Evolutionary conservation across 2,797 vertebrate genomes (phyloP).

Genomic region (Sebastes oblongus): DNA sequence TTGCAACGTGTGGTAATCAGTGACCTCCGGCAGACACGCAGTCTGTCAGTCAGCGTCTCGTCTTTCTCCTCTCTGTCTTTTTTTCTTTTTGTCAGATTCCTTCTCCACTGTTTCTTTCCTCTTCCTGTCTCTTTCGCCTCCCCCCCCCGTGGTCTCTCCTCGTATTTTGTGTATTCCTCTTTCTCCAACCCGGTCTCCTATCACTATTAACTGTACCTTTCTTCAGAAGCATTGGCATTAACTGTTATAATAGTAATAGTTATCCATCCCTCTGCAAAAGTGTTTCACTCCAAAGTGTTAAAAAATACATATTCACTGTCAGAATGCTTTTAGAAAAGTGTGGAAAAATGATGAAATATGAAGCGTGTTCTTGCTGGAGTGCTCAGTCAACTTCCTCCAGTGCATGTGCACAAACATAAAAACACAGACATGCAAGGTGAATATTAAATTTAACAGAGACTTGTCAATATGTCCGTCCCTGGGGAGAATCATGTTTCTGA

Average conservation of each 20-base stretch:
- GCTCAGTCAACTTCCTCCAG: not conserved
- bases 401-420: conserved; percentile 8
- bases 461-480: conserved; percentile 11
- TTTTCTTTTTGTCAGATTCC: not conserved
- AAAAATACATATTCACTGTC: not conserved
- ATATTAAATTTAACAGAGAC: conserved; percentile 13
- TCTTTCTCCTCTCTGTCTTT: not conserved
- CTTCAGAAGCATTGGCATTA: not conserved
- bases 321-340: conserved; percentile 3
- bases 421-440: not conserved
- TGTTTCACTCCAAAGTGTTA: not conserved
- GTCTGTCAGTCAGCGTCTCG: conserved; percentile 9
- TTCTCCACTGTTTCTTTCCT: not conserved
- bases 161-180: not conserved
- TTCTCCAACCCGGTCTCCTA: not conserved
- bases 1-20: conserved; percentile 25
- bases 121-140: not conserved
- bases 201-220: too few species aligned
- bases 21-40: conserved; percentile 16
- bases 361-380: not conserved
- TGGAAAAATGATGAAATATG: conserved; percentile 33
- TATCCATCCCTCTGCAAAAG: not conserved
- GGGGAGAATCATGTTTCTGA: not conserved
- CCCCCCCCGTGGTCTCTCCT: not conserved
- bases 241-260: not conserved